Base-by-base conservation (phyloP, 2,888 invertebrate species). In the Phengaris alcon region DNA sequence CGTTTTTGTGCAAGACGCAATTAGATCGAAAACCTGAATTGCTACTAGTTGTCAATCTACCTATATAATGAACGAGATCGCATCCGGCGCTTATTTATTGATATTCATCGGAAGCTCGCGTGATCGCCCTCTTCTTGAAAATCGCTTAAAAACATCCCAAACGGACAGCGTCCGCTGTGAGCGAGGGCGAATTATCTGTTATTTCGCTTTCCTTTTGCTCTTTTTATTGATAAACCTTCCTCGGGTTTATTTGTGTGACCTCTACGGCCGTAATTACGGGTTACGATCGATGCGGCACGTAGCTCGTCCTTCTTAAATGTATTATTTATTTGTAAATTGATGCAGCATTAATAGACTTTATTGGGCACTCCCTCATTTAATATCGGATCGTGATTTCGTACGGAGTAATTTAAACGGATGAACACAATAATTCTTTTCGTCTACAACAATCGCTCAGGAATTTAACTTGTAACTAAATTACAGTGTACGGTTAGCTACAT, bases 261-360 rank as follows among this genome's bases (percentile, higher is more conserved):
- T 90, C 93, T 91, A 87, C 83, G 85, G 83, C 83, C 88, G 85
- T 93, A 91, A 93, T 93, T 89, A 90, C 85, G 89, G 80, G 90
- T 86, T 90, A 84, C 83, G 82, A 84, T 80, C 84, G 82, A 79
- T 80, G 82, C 82, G 82, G 82, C 86, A 90, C 91, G 91, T 91
- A 90, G 86, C 85, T 82, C 85, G 85, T 88, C 86, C 89, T 88
- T 85, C 84, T 90, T 91, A 89, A 90, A 90, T 90, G 86, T 86
- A 87, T 91, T 92, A 91, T 93, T 93, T 92, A 92, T 92, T 91
- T 90, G 87, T 90, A 86, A 91, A 91, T 90, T 84, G 88, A 87
- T 86, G 88, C 88, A 88, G 90, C 86, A 91, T 92, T 93, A 93
- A 93, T 92, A 93, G 90, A 88, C 84, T 84, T 80, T 75, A 79